Percentiles rank a stretch among this genome's conserved stretches.
Conservation (phyloP, 2,797 vertebrate species). For the Lophura swinhoii region DNA sequence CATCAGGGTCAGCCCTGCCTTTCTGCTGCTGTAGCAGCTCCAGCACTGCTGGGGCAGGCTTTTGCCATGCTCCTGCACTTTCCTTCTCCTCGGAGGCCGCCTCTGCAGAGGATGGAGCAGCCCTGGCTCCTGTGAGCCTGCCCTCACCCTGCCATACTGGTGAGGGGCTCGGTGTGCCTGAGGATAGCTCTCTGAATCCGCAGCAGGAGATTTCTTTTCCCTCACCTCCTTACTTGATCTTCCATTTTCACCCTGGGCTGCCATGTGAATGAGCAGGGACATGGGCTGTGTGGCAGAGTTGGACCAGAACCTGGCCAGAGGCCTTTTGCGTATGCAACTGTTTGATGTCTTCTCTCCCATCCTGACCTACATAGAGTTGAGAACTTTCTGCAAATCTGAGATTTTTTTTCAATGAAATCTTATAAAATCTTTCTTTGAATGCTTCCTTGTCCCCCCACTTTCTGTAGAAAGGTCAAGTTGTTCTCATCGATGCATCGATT, state of each 20-base stretch:
- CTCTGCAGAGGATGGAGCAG: neutral
- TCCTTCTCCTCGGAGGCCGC: neutral
- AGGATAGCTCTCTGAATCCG: neutral
- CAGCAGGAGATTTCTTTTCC: neutral
- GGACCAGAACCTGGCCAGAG: conserved; percentile 36
- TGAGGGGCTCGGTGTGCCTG: neutral
- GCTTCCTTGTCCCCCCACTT: conserved; percentile 16
- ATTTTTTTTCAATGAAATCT: neutral
- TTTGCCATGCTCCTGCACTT: neutral
- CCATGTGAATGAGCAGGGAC: conserved; percentile 1
- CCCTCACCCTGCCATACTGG: accelerated
- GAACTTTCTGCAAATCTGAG: conserved; percentile 35
- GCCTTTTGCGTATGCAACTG: conserved; percentile 8
- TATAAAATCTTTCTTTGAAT: neutral
- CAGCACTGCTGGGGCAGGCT: neutral
- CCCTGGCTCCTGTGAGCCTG: accelerated
- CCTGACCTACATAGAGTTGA: neutral
- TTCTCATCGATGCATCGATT: conserved; percentile 47
- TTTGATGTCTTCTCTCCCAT: conserved; percentile 33
- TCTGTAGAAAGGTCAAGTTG: conserved; percentile 47
- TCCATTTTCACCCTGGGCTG: conserved; percentile 30
- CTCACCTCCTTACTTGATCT: neutral
- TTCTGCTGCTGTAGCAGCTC: neutral
- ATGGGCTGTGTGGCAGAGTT: neutral
- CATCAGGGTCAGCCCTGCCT: conserved; percentile 35